phyloP scores from a whole-genome alignment of 2,888 invertebrate species.

The Tachina fera region DNA sequence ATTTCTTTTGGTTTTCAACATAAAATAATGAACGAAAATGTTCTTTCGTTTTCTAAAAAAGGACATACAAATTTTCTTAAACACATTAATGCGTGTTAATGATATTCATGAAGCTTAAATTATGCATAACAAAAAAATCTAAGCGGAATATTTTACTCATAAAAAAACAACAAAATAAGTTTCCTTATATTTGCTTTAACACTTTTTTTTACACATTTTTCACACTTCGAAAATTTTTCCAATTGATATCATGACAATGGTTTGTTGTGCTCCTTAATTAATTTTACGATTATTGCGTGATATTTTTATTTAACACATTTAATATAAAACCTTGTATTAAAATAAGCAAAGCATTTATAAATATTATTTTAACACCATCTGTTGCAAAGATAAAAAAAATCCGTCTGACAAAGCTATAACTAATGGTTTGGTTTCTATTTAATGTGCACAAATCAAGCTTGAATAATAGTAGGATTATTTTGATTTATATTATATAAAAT shows the following conservation, averaged over 20 bases:
- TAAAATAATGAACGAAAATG: too few species aligned
- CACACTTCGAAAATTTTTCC: neutral
- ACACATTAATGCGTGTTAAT: too few species aligned
- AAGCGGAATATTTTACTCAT: too few species aligned
- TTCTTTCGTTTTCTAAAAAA: too few species aligned
- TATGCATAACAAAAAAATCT: too few species aligned
- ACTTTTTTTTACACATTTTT: neutral
- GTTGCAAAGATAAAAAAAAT: slow-evolving; percentile 23
- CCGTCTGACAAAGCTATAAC: neutral
- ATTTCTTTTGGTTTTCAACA: too few species aligned
- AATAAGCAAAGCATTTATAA: neutral
- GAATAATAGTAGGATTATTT: slow-evolving; percentile 8
- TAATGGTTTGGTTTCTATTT: neutral
- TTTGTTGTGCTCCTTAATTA: neutral
- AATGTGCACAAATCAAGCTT: neutral
- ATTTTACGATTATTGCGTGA: neutral
- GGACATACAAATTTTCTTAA: too few species aligned
- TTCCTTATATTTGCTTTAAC: too few species aligned
- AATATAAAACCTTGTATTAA: neutral
- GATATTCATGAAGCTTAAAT: too few species aligned
- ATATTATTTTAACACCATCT: slow-evolving; percentile 37
- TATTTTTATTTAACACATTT: neutral
- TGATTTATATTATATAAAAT: neutral
- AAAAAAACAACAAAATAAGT: too few species aligned
- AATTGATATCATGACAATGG: neutral